Evolutionary conservation across 1,140 invertebrate genomes (phyloP).

Genomic region (Aphis gossypii): DNA sequence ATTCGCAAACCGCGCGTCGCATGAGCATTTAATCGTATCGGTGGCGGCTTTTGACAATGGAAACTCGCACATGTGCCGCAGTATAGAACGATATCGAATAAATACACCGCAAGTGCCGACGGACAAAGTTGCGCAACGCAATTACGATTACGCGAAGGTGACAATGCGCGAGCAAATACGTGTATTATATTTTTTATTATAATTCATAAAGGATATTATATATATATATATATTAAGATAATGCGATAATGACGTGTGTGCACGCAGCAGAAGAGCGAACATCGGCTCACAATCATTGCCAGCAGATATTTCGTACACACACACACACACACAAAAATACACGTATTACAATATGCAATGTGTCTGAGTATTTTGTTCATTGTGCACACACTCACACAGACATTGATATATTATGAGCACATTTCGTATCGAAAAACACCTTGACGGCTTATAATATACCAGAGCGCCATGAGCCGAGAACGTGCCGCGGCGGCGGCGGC

Average conservation of each 20-base stretch:
- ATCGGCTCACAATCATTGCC: background rate
- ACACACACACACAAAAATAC: background rate
- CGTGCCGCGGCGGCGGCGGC: background rate
- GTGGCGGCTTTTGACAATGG: background rate
- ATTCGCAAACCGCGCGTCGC: background rate
- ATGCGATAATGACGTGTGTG: background rate
- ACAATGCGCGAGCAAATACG: background rate
- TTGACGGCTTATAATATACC: conserved; percentile 48
- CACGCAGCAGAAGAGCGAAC: background rate
- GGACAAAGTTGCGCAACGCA: conserved; percentile 5
- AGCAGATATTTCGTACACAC: background rate
- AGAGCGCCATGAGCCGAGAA: conserved; percentile 51
- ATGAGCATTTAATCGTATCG: background rate
- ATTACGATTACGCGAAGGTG: conserved; percentile 27
- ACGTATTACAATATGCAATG: background rate
- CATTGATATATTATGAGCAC: background rate
- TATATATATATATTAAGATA: no score
- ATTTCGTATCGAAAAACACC: conserved; percentile 50
- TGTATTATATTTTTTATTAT: background rate
- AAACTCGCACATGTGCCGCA: background rate
- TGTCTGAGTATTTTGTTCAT: background rate
- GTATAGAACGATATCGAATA: background rate
- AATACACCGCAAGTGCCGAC: background rate
- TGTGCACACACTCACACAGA: background rate
- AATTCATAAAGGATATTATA: background rate